phyloP scores from a whole-genome alignment of 2,797 vertebrate genomes.

The Echeneis naucrates region DNA sequence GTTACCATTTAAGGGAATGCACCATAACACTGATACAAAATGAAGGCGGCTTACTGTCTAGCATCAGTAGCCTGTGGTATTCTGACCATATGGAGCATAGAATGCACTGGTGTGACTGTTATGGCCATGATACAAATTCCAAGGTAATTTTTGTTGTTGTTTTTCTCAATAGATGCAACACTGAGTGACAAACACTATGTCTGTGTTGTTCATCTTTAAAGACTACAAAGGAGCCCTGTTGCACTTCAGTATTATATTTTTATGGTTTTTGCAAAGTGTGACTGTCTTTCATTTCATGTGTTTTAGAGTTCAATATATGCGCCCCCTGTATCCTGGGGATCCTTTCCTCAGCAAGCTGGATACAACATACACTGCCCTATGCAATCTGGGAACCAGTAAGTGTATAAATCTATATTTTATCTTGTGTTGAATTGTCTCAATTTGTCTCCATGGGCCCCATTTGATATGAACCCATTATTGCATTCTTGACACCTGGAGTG shows the following conservation, averaged over 20 bases:
- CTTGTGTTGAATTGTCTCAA: neutral
- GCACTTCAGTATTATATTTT: neutral
- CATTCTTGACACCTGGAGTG: neutral
- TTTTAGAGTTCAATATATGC: constrained; percentile 81
- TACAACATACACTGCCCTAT: constrained; percentile 84
- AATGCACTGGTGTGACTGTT: neutral
- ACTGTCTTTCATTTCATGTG: constrained; percentile 29
- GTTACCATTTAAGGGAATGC: neutral
- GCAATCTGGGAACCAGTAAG: constrained; percentile 88
- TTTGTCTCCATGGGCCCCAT: neutral
- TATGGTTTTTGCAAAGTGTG: neutral
- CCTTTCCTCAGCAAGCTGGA: constrained; percentile 77
- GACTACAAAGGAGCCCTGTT: neutral
- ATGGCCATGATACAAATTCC: neutral
- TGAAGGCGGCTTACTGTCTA: neutral
- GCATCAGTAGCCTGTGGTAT: constrained; percentile 8
- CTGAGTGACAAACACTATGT: neutral
- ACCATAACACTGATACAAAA: constrained; percentile 1
- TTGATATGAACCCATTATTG: neutral
- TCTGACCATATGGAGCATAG: neutral
- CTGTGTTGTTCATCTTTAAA: neutral
- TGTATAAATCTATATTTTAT: constrained; percentile 45
- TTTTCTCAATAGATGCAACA: neutral
- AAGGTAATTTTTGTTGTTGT: neutral
- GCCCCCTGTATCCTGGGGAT: constrained; percentile 78